These are phyloP conservation scores for Odontomyia ornata DNA, from an alignment of 2,888 invertebrate species.

Conservation along the genomic window DNA sequence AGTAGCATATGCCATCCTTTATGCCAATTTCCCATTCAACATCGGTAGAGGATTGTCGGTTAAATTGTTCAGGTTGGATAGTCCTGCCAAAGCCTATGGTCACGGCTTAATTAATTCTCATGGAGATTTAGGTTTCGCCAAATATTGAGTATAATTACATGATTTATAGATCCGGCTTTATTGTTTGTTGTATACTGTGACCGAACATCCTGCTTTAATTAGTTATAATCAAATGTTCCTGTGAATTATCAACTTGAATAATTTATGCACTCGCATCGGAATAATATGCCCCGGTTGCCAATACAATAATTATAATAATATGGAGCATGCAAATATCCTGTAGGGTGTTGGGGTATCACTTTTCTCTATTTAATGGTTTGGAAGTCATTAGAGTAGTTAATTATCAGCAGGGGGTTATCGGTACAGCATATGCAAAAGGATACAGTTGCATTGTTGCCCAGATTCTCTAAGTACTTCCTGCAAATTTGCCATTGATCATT, in stretches of 20 bases:
- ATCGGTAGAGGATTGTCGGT: neutral
- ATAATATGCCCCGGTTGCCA: conserved; percentile 1
- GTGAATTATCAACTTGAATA: conserved; percentile 42
- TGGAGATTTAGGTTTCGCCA: conserved; percentile 38
- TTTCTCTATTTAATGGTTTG: neutral
- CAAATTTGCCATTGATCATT: neutral
- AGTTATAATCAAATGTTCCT: conserved; percentile 50
- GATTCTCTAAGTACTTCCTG: neutral
- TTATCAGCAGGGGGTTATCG: neutral
- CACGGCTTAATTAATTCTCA: conserved; percentile 35
- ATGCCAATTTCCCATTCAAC: neutral
- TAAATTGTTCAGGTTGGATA: too few relatives aligned
- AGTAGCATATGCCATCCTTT: too few relatives aligned
- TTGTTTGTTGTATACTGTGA: conserved; percentile 40
- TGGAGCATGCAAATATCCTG: neutral
- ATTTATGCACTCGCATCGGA: conserved; percentile 41
- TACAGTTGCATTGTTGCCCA: too few relatives aligned
- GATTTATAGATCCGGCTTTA: conserved; percentile 49
- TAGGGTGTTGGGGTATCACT: neutral
- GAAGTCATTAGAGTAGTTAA: neutral
- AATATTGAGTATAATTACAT: conserved; percentile 49
- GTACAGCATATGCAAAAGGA: neutral
- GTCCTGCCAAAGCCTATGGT: too few relatives aligned
- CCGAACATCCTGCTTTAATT: conserved; percentile 48
- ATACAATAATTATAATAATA: neutral